Base-by-base conservation (phyloP, 2,113 vertebrate genomes). In the Microtus montanus region DNA sequence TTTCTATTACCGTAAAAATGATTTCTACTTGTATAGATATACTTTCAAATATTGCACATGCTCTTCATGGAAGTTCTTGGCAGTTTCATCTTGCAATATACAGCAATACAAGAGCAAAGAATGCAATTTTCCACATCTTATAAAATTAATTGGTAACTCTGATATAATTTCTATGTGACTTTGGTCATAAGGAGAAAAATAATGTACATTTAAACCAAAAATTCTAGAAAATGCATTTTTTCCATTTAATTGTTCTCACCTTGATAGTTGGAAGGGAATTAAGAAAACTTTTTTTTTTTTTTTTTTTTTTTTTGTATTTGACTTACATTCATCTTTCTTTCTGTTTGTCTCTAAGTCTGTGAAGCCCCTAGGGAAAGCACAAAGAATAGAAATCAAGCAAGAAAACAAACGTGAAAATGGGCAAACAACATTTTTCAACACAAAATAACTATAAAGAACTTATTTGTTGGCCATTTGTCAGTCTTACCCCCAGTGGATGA, bases 351-450 rank as follows among this genome's bases (percentile, higher is more conserved):
- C 15, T 94, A 92, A 91, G 22, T 82, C 95, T 93, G 58, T 41
- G 47, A 84, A 93, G 66, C 44, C 44, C 89, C 93, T 96, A 96
- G 85, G 95, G 61, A 75, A 96, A 95, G 87, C 41, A 96, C 20
- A 84, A 47, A 92, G 80, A 96, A 70, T 26, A 86, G 52, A 93
- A 84, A 82, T 82, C 93, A 94, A 74, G 14, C 17, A 80, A 84
- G 17, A 82, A 92, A 71, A 91, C 1, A 58, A 12, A 1, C 20
- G 2, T 66, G n/a, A 82, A 13, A 1, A 24, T 38, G 12, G 17
- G n/a, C 73, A 86, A 41, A 3, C 8, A 20, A 26, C 52, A 64
- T 74, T 38, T 84, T 77, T 52, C 14, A 77, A 89, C 74, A 64
- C 17, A 17, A 63, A 95, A 91, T 75, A 15, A 26, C 22, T 49